phyloP scores from a whole-genome alignment of 35 echinoderm and acorn worm species.

The Hemicentrotus pulcherrimus region DNA sequence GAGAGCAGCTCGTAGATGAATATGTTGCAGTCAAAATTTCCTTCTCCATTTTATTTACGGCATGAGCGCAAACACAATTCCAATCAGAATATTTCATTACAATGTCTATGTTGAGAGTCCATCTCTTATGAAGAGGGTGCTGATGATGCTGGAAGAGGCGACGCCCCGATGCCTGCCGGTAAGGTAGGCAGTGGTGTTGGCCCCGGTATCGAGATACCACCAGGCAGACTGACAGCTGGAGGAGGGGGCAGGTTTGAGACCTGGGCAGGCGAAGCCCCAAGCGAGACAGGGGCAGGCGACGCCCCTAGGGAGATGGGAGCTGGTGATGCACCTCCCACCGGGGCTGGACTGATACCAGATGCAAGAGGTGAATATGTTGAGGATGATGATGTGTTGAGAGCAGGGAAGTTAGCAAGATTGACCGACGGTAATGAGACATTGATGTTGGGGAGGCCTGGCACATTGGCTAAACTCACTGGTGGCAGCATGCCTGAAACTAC shows the following conservation, averaged over 20 bases:
- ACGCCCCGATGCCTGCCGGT: slow-evolving; percentile 74
- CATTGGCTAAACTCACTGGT: slow-evolving; percentile 86
- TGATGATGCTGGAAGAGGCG: slow-evolving; percentile 2
- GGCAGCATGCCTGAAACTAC: slow-evolving; percentile 73
- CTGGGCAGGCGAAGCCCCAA: slow-evolving; percentile 21
- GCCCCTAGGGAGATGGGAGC: neutral
- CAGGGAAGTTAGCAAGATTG: slow-evolving; percentile 59
- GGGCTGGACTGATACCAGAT: slow-evolving; percentile 13
- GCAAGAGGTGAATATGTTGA: neutral
- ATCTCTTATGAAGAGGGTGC: slow-evolving; percentile 52
- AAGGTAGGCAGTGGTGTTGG: slow-evolving; percentile 78
- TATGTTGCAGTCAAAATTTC: neutral
- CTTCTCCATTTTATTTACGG: neutral
- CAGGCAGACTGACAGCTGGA: slow-evolving; percentile 65
- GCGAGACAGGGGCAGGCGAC: neutral
- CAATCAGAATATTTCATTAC: neutral
- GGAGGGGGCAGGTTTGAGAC: slow-evolving; percentile 57
- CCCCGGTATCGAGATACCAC: slow-evolving; percentile 88
- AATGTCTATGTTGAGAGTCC: neutral
- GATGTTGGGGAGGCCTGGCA: slow-evolving; percentile 88
- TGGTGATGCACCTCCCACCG: neutral
- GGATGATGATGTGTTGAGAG: slow-evolving; percentile 42
- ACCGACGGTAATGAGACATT: slow-evolving; percentile 85
- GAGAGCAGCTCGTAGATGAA: neutral
- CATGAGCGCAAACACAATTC: neutral